Evolutionary conservation across 2,888 invertebrate genomes (phyloP).

Genomic region (Orthosia gracilis): DNA sequence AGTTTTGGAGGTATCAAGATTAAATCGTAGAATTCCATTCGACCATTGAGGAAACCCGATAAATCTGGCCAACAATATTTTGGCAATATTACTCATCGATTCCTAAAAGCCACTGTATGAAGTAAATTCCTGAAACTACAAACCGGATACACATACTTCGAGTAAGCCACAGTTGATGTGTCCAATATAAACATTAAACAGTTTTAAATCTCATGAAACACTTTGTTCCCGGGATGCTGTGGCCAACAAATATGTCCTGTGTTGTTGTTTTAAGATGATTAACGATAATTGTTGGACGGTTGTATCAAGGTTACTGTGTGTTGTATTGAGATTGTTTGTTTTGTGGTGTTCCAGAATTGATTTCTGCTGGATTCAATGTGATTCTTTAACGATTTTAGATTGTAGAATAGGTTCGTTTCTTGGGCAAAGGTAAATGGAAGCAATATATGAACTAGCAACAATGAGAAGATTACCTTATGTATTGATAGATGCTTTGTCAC

Average conservation of each 20-base stretch:
- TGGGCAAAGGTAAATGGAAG: too few relatives aligned
- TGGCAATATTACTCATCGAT: not conserved
- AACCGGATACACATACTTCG: conserved; percentile 47
- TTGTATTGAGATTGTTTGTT: conserved; percentile 48
- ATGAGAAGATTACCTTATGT: too few relatives aligned
- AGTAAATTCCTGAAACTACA: conserved; percentile 25
- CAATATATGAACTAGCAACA: too few relatives aligned
- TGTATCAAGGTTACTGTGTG: conserved; percentile 38
- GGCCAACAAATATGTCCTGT: conserved; percentile 56
- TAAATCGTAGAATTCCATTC: not conserved
- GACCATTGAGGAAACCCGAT: not conserved
- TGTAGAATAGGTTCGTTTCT: not conserved
- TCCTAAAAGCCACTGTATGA: not conserved
- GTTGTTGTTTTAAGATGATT: conserved; percentile 74
- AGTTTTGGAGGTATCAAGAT: not conserved
- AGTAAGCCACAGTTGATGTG: conserved; percentile 44
- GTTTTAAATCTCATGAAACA: conserved; percentile 66
- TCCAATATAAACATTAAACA: conserved; percentile 70
- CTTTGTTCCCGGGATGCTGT: conserved; percentile 61
- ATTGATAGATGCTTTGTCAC: too few relatives aligned
- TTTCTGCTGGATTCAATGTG: not conserved
- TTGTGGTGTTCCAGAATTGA: not conserved
- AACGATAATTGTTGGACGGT: conserved; percentile 69
- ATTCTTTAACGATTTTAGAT: not conserved
- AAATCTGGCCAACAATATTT: not conserved